phyloP scores from a whole-genome alignment of 2,113 vertebrate species.

The Zootoca vivipara region DNA sequence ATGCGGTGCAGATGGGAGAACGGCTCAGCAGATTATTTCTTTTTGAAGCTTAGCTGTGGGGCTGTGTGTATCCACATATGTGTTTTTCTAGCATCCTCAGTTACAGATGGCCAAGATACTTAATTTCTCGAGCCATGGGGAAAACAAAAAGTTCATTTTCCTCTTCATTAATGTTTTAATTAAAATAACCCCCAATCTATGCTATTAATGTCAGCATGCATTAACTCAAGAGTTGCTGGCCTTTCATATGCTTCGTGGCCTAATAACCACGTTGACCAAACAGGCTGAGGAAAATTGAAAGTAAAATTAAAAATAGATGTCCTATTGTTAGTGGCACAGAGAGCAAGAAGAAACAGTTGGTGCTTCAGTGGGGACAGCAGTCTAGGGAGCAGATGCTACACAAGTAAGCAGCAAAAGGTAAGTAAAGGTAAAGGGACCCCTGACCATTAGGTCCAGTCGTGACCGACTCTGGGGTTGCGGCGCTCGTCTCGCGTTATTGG shows the following conservation, averaged over 20 bases:
- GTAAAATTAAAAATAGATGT: accelerated
- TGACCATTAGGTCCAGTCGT: too few relatives aligned
- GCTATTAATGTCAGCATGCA: neutral
- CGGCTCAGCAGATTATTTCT: neutral
- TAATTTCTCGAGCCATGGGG: accelerated
- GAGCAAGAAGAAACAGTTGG: neutral
- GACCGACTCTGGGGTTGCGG: too few relatives aligned
- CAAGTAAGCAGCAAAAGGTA: neutral
- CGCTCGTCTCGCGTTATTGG: too few relatives aligned
- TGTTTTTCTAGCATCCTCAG: neutral
- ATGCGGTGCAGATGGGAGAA: neutral
- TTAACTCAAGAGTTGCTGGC: neutral
- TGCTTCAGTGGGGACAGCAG: neutral
- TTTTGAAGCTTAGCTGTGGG: neutral
- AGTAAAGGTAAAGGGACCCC: too few relatives aligned
- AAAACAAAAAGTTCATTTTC: neutral
- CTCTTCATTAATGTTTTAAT: slow-evolving; percentile 43
- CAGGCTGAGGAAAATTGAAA: accelerated
- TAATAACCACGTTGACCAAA: accelerated
- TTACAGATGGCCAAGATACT: neutral
- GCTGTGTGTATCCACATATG: neutral
- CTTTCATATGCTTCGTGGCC: neutral
- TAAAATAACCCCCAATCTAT: neutral
- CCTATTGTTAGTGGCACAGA: neutral
- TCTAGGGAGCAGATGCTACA: neutral